A percentile compares a stretch with the other conserved stretches of the same genome.
Evolutionary conservation across 2,888 invertebrate species (phyloP).

Genomic region (Meteorus cinctellus): DNA sequence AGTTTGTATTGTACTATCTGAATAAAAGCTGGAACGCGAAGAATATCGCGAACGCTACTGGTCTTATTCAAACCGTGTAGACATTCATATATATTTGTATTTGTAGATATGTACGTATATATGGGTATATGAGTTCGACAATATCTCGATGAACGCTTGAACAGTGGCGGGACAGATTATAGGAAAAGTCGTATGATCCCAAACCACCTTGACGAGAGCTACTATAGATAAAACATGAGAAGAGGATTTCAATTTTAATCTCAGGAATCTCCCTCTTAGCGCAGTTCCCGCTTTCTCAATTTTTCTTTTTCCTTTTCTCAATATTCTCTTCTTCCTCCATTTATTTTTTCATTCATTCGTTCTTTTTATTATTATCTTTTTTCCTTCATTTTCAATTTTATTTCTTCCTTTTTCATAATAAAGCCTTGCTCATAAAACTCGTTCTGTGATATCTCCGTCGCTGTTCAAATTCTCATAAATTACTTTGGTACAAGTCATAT

Average conservation of each 20-base stretch:
- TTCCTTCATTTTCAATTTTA: constrained; percentile 7
- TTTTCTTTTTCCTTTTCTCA: neutral
- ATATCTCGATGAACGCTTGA: constrained; percentile 65
- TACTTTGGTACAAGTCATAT: constrained; percentile 37
- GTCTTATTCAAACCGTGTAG: constrained; percentile 50
- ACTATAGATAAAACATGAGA: constrained; percentile 1
- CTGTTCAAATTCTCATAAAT: constrained; percentile 42
- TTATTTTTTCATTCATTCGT: constrained; percentile 14
- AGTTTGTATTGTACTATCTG: constrained; percentile 32
- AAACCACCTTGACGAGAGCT: constrained; percentile 8
- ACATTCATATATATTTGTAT: neutral
- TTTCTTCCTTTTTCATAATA: constrained; percentile 30
- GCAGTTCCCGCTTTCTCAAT: neutral
- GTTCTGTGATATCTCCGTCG: constrained; percentile 34
- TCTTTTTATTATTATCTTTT: neutral
- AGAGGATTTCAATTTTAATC: constrained; percentile 46
- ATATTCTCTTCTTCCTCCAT: constrained; percentile 12
- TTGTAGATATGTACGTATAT: too few species aligned
- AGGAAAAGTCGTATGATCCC: constrained; percentile 43
- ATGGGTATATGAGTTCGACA: constrained; percentile 42
- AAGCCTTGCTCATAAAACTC: constrained; percentile 40
- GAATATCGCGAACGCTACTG: constrained; percentile 47
- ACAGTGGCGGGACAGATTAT: constrained; percentile 39
- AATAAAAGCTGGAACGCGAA: constrained; percentile 30
- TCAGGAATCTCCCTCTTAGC: constrained; percentile 30